phyloP scores from a whole-genome alignment of 2,888 invertebrate species.

The Callimorpha dominula region DNA sequence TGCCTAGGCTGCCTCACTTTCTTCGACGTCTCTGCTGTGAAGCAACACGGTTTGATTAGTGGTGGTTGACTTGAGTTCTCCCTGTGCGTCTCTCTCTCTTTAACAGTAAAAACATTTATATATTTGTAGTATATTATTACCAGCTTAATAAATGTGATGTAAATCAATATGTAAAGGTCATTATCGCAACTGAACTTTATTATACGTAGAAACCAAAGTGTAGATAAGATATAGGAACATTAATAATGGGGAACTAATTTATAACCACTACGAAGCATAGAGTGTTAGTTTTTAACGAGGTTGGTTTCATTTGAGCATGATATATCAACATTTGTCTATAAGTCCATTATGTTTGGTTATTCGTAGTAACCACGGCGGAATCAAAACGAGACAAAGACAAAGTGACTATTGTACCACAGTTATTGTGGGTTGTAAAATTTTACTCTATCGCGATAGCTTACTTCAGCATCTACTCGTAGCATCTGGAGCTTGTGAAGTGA shows the following conservation, averaged over 20 bases:
- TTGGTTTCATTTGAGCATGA: background rate
- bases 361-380: background rate
- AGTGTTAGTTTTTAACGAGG: background rate
- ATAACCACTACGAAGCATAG: background rate
- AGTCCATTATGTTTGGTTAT: no score
- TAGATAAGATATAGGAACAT: constrained; percentile 14
- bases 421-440: no score
- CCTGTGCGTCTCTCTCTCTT: background rate
- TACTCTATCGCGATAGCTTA: no score
- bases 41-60: background rate
- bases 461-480: no score
- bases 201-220: constrained; percentile 4
- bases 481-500: no score
- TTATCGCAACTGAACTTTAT: constrained; percentile 13
- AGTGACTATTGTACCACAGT: no score
- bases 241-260: constrained; percentile 1
- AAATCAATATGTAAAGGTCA: constrained; percentile 13
- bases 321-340: background rate
- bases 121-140: background rate
- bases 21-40: no score
- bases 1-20: no score
- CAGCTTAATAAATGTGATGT: constrained; percentile 8
- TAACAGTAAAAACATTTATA: background rate
- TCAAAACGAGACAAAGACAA: no score
- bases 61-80: background rate